phyloP scores from a whole-genome alignment of 2,113 vertebrate genomes.

The Nicator chloris region DNA sequence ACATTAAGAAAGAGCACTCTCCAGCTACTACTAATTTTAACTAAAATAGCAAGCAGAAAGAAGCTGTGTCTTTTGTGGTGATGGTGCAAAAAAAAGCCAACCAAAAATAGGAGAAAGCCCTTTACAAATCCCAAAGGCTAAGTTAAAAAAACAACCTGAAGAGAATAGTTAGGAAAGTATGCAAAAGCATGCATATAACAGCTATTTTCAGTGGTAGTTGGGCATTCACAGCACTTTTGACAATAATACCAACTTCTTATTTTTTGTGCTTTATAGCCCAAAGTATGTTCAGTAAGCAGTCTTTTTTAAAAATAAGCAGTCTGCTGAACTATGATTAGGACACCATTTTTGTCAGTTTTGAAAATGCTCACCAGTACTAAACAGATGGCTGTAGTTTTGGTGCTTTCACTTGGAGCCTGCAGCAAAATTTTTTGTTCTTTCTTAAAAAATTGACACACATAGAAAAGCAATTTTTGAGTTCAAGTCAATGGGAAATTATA shows the following conservation, averaged over 20 bases:
- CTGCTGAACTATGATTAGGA: conserved; percentile 37
- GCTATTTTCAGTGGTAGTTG: background rate
- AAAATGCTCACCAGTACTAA: conserved; percentile 1
- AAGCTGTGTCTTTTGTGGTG: background rate
- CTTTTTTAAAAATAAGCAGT: conserved; percentile 16
- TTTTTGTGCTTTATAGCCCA: background rate
- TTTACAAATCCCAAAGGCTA: background rate
- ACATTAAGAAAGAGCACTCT: background rate
- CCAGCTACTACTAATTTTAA: background rate
- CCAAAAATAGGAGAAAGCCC: background rate
- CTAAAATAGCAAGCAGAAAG: background rate
- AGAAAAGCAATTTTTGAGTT: background rate
- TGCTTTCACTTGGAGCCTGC: background rate
- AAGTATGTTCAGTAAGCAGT: background rate
- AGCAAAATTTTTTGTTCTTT: background rate
- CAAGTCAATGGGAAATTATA: background rate
- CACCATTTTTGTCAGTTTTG: conserved; percentile 15
- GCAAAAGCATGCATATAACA: background rate
- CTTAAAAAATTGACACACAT: background rate
- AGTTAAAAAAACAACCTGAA: background rate
- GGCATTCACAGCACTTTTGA: background rate
- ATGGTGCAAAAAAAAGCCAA: background rate
- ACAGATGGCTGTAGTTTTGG: background rate
- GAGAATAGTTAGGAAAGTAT: background rate
- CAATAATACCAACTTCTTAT: background rate